Evolutionary conservation across 2,113 vertebrate species (phyloP), one percentile per base, ranked within the genome.

Genomic region (Dunckerocampus dactyliophorus): DNA sequence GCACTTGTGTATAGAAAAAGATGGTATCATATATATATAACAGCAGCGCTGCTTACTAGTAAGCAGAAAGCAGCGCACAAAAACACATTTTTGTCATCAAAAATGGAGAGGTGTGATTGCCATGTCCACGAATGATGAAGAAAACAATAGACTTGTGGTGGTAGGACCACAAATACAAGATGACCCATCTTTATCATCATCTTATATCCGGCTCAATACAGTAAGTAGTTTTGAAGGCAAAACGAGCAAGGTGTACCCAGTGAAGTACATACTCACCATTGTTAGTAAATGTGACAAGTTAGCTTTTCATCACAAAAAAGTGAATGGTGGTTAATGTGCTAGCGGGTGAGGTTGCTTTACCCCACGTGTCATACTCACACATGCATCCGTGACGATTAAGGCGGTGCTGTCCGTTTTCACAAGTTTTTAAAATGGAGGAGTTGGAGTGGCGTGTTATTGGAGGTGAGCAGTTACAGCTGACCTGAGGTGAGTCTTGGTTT

Each of bases 401-500:
- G 43, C 79, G 82, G 51, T 66, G 76, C 55, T 51, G 77, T 86
- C 81, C 79, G 67, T 71, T 77, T 43, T 83, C 77, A 77, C 72
- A 76, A 79, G 77, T 69, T 67, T 82, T 86, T 74, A 80, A 81
- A 19, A 21, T 73, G 72, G 69, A 76, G 75, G 66, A 82, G 77
- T 80, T 73, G 75, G 34, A 80, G 71, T 47, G 71, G 67, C 72
- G 67, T 82, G 79, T 86, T 81, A 79, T 75, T 81, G 63, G 61
- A 74, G 81, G 59, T 77, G 91, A 94, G 94, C 95, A 92, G 85
- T 80, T 56, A 85, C 93, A 94, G 97, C 96, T 91, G 89, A 90
- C 95, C 96, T 97, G 97, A 99, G 97, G 96, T 95, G 92, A 85
- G 85, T 89, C 75, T 81, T 67, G 46, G 55, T 62, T 71, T 69